Base-by-base conservation (phyloP, 37 sponge, comb jelly and placozoan genomes). In the Beroe forskalii region DNA sequence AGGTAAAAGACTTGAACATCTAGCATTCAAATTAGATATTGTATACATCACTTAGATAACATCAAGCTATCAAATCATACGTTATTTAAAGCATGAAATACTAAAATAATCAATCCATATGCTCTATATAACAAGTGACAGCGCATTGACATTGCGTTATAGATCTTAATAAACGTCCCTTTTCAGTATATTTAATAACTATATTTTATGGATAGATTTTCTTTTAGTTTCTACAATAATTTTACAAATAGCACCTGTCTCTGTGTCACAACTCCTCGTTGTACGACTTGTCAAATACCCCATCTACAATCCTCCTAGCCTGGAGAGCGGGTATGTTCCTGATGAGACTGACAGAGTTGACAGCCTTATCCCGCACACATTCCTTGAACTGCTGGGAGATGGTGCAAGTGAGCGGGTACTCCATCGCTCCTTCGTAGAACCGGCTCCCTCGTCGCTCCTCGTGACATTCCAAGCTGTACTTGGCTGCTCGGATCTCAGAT, bases 391-490 rank as follows among this genome's bases (percentile, higher is more conserved):
- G 43, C 30, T 80, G 55, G 1, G 86, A 80, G 12, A 80, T 80
- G 31, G 38, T 80, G 28, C 86, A 80, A n/a, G 35, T 6, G 28
- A 33, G 55, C 0, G 86, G 86, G 3, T 80, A 48, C 40, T 80
- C 86, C 30, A 42, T 32, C 20, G 20, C n/a, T 12, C 86, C 86
- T 25, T 80, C 86, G 22, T 38, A 80, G 3, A 80, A 42, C 40
- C 30, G 44, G 4, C 38, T 24, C 28, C 72, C 72, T 14, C n/a
- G 3, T 19, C n/a, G 3, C 40, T 80, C 40, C 28, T 41, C n/a
- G 86, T 80, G 86, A 80, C 86, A 80, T 43, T 80, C 86, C 48
- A 80, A 38, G 31, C 86, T 80, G 30, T 44, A 80, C 40, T 80
- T 80, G n/a, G 86, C 86, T 27, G 86, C 86, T 38, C 86, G 86